phyloP scores from a whole-genome alignment of 2,888 invertebrate species.

The Hypselothyrea guttata region DNA sequence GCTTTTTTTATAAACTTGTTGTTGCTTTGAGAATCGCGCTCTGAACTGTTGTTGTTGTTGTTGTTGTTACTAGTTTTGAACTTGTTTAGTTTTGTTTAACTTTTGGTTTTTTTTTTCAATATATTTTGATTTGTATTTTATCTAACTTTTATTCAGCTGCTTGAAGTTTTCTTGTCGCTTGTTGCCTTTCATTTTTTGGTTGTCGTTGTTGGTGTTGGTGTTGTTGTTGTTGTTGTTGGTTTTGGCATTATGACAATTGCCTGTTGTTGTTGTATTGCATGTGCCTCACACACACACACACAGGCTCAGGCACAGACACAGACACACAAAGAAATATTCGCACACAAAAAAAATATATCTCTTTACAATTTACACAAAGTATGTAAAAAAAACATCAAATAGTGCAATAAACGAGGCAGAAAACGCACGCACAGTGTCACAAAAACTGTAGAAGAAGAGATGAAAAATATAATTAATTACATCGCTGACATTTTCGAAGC shows the following conservation, averaged over 20 bases:
- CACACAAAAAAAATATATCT: conserved; percentile 40
- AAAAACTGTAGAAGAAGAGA: conserved; percentile 28
- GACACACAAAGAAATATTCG: conserved; percentile 49
- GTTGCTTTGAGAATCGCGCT: conserved; percentile 40
- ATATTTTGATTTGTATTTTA: conserved; percentile 33
- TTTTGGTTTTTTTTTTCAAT: conserved; percentile 21
- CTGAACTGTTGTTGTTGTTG: conserved; percentile 22
- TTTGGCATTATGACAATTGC: conserved; percentile 53
- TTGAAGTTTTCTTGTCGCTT: conserved; percentile 57
- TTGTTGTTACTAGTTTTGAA: conserved; percentile 27
- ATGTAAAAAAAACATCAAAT: conserved; percentile 14
- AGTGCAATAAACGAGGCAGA: conserved; percentile 56
- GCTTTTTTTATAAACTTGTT: conserved; percentile 20
- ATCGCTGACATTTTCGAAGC: too few relatives aligned
- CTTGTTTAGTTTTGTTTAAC: conserved; percentile 19
- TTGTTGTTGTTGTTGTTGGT: conserved; percentile 27
- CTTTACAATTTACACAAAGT: conserved; percentile 33
- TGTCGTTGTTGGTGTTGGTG: conserved; percentile 22
- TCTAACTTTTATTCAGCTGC: conserved; percentile 66
- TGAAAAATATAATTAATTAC: conserved; percentile 8
- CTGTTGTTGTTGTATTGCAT: conserved; percentile 39
- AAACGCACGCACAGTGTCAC: conserved; percentile 59
- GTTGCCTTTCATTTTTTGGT: conserved; percentile 62
- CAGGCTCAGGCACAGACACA: conserved; percentile 12
- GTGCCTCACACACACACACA: conserved; percentile 48